Base-by-base conservation (phyloP, 1,140 invertebrate genomes). In the Leptopilina boulardi region DNA sequence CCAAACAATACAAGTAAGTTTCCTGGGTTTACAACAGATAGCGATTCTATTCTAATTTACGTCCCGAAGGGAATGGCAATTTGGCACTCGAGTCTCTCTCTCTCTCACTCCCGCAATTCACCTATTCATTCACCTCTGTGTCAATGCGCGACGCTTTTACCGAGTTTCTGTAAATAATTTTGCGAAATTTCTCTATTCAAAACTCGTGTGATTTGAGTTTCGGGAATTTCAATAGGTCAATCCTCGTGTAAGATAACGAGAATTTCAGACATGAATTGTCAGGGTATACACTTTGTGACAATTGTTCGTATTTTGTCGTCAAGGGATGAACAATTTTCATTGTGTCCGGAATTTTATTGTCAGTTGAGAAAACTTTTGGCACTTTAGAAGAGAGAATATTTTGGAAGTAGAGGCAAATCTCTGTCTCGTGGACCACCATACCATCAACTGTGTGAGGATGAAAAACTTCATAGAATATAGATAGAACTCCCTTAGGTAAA, bases 1-100 rank as follows among this genome's bases (percentile, higher is more conserved):
- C 80, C 3, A 75, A 82, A n/a, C 82, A 82, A 70, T 88, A 89
- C 41, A 89, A 86, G 89, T 89, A 83, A 82, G 74, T 78, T 74
- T 38, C 34, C 54, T 71, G 34, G 42, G 19, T 56, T 77, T 76
- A 70, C 26, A 73, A 70, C 26, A 73, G 30, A 76, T 47, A 71
- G 9, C 73, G n/a, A 77, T 78, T 72, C n/a, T 70, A 38, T 78
- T n/a, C 18, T 77, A 41, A 13, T 66, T 54, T 66, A 66, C 59
- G 59, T 66, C 59, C 59, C 59, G 34, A n/a, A 34, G 66, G 38
- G 21, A 73, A 54, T 80, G 73, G 41, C 23, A 42, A 77, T 71
- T 74, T 56, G 34, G 23, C 72, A n/a, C 21, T 15, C 26, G 44
- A 38, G 5, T 38, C 8, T 38, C 34, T 38, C 34, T 38, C 2